Evolutionary conservation across 1,140 invertebrate species (phyloP), one percentile per base, ranked within the genome.

Genomic region (Papilio xuthus): DNA sequence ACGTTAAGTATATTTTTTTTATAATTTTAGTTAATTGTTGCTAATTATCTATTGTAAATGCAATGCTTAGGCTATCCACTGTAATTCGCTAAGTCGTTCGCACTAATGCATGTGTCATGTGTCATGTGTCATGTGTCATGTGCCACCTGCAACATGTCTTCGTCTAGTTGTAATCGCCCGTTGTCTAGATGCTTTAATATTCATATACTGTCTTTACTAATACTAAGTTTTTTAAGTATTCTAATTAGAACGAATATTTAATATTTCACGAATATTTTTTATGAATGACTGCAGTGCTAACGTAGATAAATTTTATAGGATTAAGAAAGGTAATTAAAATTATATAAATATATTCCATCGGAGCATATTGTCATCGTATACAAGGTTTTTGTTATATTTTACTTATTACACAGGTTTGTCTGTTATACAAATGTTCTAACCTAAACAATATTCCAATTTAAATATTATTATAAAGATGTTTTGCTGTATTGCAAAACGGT

Each of bases 1-100:
- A 85, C 88, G 82, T 89, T 87, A 86, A 86, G 82, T 86, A 86
- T 89, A 88, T 87, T 87, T 89, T 89, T 87, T 86, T 85, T 6
- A 84, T 84, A 84, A 84, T 88, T 88, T 84, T 84, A 79, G 56
- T 75, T 82, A 60, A 60, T 69, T 81, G 50, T 73, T 77, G 44
- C 75, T 78, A 50, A 32, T 53, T 75, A 60, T 56, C 26, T 37
- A 53, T 50, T 74, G 37, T 75, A 75, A 7, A 41, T 37, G 71
- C 73, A 75, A 53, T 75, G 73, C 44, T 56, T 50, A 74, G 47
- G 44, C 26, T 73, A 47, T 53, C 37, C 13, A 28, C 47, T 74
- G 28, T 26, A 15, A 50, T 13, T 26, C 18, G 32, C 32, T 37
- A 37, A 13, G 72, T 2, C 26, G 15, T 44, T 26, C 72, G 26